Percentiles rank a stretch among this genome's conserved stretches.
Conservation (phyloP, 30 jellyfish, hydroid and myxozoan species). For the Aurelia sp. region DNA sequence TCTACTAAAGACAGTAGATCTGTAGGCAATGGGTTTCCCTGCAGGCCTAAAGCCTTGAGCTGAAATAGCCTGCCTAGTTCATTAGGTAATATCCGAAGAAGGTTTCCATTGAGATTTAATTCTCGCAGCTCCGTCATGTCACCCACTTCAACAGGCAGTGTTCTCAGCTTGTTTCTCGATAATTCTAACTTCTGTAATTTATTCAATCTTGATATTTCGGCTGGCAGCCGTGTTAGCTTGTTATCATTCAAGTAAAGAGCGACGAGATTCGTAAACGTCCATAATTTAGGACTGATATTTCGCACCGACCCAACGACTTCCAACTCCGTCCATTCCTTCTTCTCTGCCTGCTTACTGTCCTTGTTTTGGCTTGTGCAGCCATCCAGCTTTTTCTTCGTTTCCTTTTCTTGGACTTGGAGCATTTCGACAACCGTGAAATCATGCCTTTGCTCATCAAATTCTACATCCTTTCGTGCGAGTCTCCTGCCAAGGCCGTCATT, state of each 20-base stretch:
- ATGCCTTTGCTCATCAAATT: slow-evolving; percentile 40
- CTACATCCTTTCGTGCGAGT: slow-evolving; percentile 10
- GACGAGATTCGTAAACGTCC: slow-evolving; percentile 90
- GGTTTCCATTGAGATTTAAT: slow-evolving; percentile 78
- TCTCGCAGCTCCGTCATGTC: slow-evolving; percentile 95
- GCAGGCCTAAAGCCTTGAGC: slow-evolving; percentile 82
- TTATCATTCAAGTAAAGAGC: slow-evolving; percentile 84
- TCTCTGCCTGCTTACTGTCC: slow-evolving; percentile 72
- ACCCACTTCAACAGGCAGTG: slow-evolving; percentile 96
- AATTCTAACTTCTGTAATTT: slow-evolving; percentile 84
- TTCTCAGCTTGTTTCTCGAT: slow-evolving; percentile 86
- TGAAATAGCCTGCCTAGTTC: slow-evolving; percentile 95
- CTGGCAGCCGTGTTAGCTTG: slow-evolving; percentile 85
- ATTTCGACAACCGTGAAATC: slow-evolving; percentile 78
- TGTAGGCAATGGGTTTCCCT: slow-evolving; percentile 95
- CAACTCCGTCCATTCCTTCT: slow-evolving; percentile 88
- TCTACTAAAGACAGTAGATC: slow-evolving; percentile 79
- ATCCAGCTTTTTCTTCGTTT: slow-evolving; percentile 73
- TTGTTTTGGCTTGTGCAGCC: slow-evolving; percentile 63
- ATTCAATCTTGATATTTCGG: slow-evolving; percentile 80
- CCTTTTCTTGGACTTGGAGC: slow-evolving; percentile 79
- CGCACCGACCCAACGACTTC: slow-evolving; percentile 93
- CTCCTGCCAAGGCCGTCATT: slow-evolving; percentile 60
- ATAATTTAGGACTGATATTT: slow-evolving; percentile 91
- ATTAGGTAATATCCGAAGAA: slow-evolving; percentile 88